Base-by-base conservation (phyloP, 2,797 vertebrate species). In the Anniella stebbinsi region DNA sequence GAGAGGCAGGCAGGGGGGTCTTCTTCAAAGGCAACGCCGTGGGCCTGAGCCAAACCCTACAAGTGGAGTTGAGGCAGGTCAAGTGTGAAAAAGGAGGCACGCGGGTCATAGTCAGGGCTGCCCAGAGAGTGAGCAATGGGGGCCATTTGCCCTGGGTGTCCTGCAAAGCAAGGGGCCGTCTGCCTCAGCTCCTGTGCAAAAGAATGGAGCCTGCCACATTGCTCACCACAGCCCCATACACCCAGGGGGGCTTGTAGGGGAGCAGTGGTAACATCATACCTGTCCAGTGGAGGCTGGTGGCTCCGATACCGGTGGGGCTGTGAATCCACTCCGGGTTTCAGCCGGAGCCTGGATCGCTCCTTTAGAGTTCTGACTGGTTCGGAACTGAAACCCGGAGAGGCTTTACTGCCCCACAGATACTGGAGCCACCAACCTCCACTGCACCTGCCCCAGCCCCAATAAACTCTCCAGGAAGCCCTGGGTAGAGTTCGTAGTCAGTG, bases 1-100 rank as follows among this genome's bases (percentile, higher is more conserved):
- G 21, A 48, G 36, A 15, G 86, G 28, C 0, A 0, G 45, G 38
- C 30, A 87, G 75, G n/a, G 17, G 2, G 30, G 33, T n/a, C 38
- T 63, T 82, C 9, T 48, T 54, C 66, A 69, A 69, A 88, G n/a
- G 28, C 28, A 92, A 17, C 48, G 48, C 87, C 73, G 23, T 78
- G 86, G 60, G 1, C 2, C 1, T 36, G 21, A 54, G 28, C n/a
- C 77, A 83, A 88, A 89, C 77, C 73, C 60, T 0, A 0, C 63
- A 0, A 2, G 78, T 75, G 84, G 66, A 0, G 84, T 77, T 28
- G 0, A 0, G 57, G 86, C 84, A n/a, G 69, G 91, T 95, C 92
- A 91, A 93, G 33, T 0, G 0, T 72, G 72, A 70, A 83, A 80
- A 85, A 87, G 41, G 23, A 93, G 38, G 60, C 66, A 30, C 0